Base-by-base conservation (phyloP, 2,113 vertebrate genomes). In the Sylvicapra grimmia region DNA sequence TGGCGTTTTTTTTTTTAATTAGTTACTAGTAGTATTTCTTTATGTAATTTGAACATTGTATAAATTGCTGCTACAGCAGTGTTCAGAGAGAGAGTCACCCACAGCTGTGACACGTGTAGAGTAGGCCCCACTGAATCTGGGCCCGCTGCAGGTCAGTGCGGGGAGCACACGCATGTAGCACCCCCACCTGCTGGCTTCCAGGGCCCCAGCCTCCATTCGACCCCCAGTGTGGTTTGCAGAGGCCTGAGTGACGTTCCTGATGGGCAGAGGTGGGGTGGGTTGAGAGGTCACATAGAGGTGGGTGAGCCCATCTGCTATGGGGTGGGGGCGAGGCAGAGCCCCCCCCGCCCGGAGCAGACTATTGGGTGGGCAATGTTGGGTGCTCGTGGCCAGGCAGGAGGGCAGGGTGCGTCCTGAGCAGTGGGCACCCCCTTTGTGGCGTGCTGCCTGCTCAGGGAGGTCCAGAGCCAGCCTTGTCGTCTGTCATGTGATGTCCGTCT, bases 401-500 rank as follows among this genome's bases (percentile, higher is more conserved):
- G 15, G 5, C 4, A 12, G 8, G 8, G 31, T 5, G 2, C 0
- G 0, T 44, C 51, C 53, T 58, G 44, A 63, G 19, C 0, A 36
- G 68, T 51, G 44, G 29, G 5, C 7, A 1, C 47, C 23, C 23
- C 36, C 44, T 23, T 75, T 25, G 63, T 49, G 18, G 25, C 3
- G 14, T 8, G 47, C 75, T 8, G 31, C 16, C 0, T 21, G 44
- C 18, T 40, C 8, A 0, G 23, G 25, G 47, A 72, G 36, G 18
- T 53, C 36, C 47, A 44, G 65, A 36, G 13, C 44, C 40, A 9
- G n/a, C 25, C 8, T 19, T 25, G 15, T 18, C 1, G 5, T 49
- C 33, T 49, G 6, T 68, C 0, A 1, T 65, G 29, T 1, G 1
- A 3, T 4, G 9, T 1, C 1, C 8, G 0, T 29, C 87, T 15